Conservation (phyloP, 2,797 vertebrate genomes). For the Acanthornis magna region DNA sequence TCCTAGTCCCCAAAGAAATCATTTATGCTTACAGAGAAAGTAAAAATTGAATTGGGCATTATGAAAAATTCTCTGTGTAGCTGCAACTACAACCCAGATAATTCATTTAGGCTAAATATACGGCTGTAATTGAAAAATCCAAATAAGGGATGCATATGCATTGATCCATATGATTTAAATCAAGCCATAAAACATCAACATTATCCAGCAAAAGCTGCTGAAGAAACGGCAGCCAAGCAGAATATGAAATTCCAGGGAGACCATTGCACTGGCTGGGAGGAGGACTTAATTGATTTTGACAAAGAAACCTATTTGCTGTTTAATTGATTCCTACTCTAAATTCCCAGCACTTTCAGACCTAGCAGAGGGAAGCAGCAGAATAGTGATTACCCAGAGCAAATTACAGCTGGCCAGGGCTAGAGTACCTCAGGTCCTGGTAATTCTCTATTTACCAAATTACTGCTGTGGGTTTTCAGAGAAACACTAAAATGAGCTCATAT, state of each 20-base stretch:
- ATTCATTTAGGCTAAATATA: constrained; percentile 64
- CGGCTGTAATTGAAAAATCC: constrained; percentile 57
- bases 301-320: constrained; percentile 78
- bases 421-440: neutral
- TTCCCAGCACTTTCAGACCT: constrained; percentile 61
- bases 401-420: constrained; percentile 7
- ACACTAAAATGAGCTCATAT: neutral
- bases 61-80: constrained; percentile 35
- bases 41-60: constrained; percentile 43
- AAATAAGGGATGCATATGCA: constrained; percentile 60
- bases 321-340: constrained; percentile 78
- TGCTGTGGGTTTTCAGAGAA: constrained; percentile 13
- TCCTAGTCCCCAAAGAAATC: neutral
- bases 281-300: constrained; percentile 71
- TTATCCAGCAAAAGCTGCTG: constrained; percentile 50
- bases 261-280: constrained; percentile 9
- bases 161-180: constrained; percentile 65
- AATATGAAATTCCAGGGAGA: constrained; percentile 54
- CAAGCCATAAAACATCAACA: constrained; percentile 57
- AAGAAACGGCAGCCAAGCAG: constrained; percentile 47
- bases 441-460: constrained; percentile 48
- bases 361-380: constrained; percentile 53
- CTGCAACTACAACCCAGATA: constrained; percentile 38
- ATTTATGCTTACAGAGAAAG: constrained; percentile 21
- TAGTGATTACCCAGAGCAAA: constrained; percentile 63